Percentiles rank a stretch among this genome's conserved stretches.
These are phyloP conservation scores for Lasioglossum marginatum DNA, from an alignment of 2,888 invertebrate genomes.

Conservation along the genomic window DNA sequence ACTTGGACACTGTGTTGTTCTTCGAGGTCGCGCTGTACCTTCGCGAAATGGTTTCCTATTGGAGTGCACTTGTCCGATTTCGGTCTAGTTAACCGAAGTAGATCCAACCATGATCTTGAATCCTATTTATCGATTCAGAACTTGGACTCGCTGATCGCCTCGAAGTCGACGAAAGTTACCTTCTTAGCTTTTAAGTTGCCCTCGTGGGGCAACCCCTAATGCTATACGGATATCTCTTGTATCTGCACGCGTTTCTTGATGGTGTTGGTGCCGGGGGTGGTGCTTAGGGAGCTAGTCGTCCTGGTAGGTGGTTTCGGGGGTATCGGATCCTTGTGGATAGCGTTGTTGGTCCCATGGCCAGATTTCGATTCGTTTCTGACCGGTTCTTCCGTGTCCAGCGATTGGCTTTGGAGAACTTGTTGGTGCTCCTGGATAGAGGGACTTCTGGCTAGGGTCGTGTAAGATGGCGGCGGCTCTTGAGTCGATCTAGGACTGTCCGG, in stretches of 20 bases:
- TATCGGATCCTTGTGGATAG: slow-evolving; percentile 70
- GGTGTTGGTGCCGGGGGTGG: slow-evolving; percentile 83
- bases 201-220: slow-evolving; percentile 84
- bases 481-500: slow-evolving; percentile 79
- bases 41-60: background rate
- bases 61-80: background rate
- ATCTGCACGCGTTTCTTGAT: slow-evolving; percentile 92
- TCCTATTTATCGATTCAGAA: slow-evolving; percentile 69
- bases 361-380: slow-evolving; percentile 53
- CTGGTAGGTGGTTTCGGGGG: slow-evolving; percentile 82
- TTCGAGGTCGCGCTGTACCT: background rate
- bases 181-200: slow-evolving; percentile 81
- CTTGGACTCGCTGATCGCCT: slow-evolving; percentile 75
- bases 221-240: slow-evolving; percentile 92
- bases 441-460: slow-evolving; percentile 85
- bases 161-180: slow-evolving; percentile 81
- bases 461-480: slow-evolving; percentile 86
- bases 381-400: slow-evolving; percentile 44
- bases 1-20: background rate
- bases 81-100: background rate
- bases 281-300: slow-evolving; percentile 80
- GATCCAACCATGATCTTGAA: background rate
- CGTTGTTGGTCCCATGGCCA: slow-evolving; percentile 54
- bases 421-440: slow-evolving; percentile 79
- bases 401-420: slow-evolving; percentile 66